Evolutionary conservation across 2,797 vertebrate species (phyloP).

Genomic region (Sebastes iracundus): DNA sequence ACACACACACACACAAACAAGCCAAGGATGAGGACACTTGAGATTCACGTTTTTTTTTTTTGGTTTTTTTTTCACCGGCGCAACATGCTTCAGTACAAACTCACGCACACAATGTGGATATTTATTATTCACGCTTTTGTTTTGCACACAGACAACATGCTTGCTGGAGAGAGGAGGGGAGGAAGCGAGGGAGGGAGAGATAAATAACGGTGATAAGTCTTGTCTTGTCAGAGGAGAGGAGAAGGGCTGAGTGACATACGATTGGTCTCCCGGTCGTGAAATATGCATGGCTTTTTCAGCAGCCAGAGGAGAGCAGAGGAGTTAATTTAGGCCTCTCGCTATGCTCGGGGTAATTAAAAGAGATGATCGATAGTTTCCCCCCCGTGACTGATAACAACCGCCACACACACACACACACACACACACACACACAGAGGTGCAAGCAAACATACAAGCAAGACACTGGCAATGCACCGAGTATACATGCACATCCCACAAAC

Average conservation of each 20-base stretch:
- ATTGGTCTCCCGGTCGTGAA: slow-evolving; percentile 81
- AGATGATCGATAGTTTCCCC: slow-evolving; percentile 86
- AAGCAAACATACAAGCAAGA: slow-evolving; percentile 26
- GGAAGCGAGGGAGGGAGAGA: slow-evolving; percentile 45
- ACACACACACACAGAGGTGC: slow-evolving; percentile 1
- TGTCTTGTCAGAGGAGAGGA: slow-evolving; percentile 77
- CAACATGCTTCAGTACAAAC: slow-evolving; percentile 60
- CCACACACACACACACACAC: slow-evolving; percentile 38
- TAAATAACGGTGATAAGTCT: slow-evolving; percentile 86
- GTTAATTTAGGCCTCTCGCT: slow-evolving; percentile 87
- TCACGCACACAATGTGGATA: slow-evolving; percentile 48
- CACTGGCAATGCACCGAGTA: slow-evolving; percentile 36
- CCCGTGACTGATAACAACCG: slow-evolving; percentile 84
- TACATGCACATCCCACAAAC: slow-evolving; percentile 18
- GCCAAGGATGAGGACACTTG: slow-evolving; percentile 32
- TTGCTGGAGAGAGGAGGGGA: slow-evolving; percentile 33
- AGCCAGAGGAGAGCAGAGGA: slow-evolving; percentile 79
- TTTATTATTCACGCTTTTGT: slow-evolving; percentile 82
- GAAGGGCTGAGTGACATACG: slow-evolving; percentile 82
- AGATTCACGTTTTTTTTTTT: slow-evolving; percentile 55
- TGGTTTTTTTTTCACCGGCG: slow-evolving; percentile 29
- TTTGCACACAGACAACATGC: slow-evolving; percentile 76
- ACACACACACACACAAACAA: slow-evolving; percentile 50
- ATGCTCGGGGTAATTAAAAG: slow-evolving; percentile 89
- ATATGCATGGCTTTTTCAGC: slow-evolving; percentile 88